A percentile compares a stretch with the other conserved stretches of the same genome.
phyloP scores from a whole-genome alignment of 1,140 invertebrate genomes.

The Bombus polaris region DNA sequence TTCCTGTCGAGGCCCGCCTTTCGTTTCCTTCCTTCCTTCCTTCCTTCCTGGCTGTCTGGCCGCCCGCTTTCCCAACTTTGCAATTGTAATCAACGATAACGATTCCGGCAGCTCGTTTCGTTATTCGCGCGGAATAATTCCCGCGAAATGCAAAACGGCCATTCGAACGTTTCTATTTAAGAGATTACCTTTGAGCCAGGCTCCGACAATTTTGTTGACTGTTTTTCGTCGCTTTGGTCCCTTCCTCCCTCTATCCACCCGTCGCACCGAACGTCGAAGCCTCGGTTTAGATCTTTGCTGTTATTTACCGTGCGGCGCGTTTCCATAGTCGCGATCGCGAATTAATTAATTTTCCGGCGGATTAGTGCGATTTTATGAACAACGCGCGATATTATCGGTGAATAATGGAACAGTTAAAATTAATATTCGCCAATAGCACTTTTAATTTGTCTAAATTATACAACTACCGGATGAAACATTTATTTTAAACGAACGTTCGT shows the following conservation, averaged over 20 bases:
- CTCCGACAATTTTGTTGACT: background rate
- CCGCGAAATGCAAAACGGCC: constrained; percentile 52
- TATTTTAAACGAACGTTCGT: no score
- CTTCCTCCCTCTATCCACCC: no score
- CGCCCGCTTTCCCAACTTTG: constrained; percentile 56
- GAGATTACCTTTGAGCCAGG: constrained; percentile 23
- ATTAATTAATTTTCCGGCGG: constrained; percentile 18
- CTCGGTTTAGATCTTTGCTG: background rate
- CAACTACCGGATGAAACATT: no score
- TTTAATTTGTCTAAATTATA: no score
- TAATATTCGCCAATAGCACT: no score
- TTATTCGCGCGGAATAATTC: constrained; percentile 63
- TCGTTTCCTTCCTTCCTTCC: constrained; percentile 56
- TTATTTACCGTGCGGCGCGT: constrained; percentile 1
- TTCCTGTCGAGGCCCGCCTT: background rate
- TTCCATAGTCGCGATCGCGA: background rate
- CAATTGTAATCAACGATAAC: constrained; percentile 71
- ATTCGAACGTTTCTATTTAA: constrained; percentile 57
- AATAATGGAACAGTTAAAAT: background rate
- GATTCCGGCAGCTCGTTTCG: constrained; percentile 64
- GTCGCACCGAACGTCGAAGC: background rate
- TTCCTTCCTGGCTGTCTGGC: background rate
- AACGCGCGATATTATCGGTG: no score
- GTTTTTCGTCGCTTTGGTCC: constrained; percentile 1
- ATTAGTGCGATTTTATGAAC: background rate